phyloP scores from a whole-genome alignment of 2,113 vertebrate genomes.

The Proteles cristata region DNA sequence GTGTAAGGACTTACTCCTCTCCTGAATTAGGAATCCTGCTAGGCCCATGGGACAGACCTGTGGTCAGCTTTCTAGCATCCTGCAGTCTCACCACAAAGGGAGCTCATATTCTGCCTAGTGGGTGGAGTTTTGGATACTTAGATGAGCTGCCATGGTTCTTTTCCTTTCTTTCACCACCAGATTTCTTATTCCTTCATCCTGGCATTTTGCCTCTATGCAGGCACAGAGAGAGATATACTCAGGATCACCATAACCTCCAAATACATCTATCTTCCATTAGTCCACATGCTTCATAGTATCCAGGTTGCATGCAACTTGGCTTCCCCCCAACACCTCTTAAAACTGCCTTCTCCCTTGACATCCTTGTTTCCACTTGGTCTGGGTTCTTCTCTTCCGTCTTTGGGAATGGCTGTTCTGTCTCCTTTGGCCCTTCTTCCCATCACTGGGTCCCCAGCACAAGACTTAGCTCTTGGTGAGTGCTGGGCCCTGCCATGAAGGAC shows the following conservation, averaged over 20 bases:
- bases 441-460: not conserved
- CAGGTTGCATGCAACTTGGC: not conserved
- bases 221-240: not conserved
- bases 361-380: not conserved
- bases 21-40: not conserved
- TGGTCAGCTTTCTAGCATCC: not conserved
- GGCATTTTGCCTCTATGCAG: not conserved
- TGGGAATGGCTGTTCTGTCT: fast-evolving
- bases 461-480: not conserved
- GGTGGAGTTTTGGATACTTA: not conserved
- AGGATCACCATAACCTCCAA: not conserved
- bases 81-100: not conserved
- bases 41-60: not conserved
- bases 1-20: not conserved
- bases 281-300: not conserved
- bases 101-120: not conserved
- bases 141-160: not conserved
- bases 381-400: not conserved
- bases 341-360: not conserved
- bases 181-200: not conserved
- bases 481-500: not conserved
- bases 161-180: not conserved
- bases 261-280: not conserved
- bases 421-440: not conserved
- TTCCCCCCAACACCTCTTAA: not conserved